phyloP scores from a whole-genome alignment of 2,113 vertebrate genomes.

The Podilymbus podiceps region DNA sequence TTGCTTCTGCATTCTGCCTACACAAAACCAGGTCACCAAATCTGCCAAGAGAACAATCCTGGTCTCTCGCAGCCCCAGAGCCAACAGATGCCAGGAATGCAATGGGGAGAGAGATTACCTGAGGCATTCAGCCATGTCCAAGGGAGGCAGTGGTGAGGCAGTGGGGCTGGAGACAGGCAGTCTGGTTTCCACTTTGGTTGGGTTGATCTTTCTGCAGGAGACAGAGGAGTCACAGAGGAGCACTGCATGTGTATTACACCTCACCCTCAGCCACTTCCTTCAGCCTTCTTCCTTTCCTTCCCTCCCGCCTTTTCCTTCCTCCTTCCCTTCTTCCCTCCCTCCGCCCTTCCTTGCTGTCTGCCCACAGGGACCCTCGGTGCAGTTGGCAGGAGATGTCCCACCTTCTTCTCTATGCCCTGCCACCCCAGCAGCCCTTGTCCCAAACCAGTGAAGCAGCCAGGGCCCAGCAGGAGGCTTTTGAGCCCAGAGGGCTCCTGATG shows the following conservation, averaged over 20 bases:
- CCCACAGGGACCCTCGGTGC: background rate
- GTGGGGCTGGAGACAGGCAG: background rate
- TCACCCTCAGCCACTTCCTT: background rate
- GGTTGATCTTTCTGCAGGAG: background rate
- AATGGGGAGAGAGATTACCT: background rate
- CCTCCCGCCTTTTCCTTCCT: background rate
- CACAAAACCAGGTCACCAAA: background rate
- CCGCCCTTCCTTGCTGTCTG: background rate
- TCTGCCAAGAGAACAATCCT: background rate
- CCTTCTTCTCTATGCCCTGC: background rate
- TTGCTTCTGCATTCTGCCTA: background rate
- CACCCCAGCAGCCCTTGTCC: background rate
- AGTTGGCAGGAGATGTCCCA: background rate
- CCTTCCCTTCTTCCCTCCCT: background rate
- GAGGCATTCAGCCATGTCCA: background rate
- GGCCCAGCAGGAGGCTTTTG: background rate
- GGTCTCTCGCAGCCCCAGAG: background rate
- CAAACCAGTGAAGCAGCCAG: background rate
- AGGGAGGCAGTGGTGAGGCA: background rate
- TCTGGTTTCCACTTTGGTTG: background rate
- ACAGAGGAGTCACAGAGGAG: background rate
- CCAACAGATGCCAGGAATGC: background rate
- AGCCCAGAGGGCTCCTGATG: background rate
- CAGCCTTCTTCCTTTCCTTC: background rate
- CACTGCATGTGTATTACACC: background rate